Evolutionary conservation across 2,113 vertebrate species (phyloP), one percentile per base, ranked within the genome.

Genomic region (Mungos mungo): DNA sequence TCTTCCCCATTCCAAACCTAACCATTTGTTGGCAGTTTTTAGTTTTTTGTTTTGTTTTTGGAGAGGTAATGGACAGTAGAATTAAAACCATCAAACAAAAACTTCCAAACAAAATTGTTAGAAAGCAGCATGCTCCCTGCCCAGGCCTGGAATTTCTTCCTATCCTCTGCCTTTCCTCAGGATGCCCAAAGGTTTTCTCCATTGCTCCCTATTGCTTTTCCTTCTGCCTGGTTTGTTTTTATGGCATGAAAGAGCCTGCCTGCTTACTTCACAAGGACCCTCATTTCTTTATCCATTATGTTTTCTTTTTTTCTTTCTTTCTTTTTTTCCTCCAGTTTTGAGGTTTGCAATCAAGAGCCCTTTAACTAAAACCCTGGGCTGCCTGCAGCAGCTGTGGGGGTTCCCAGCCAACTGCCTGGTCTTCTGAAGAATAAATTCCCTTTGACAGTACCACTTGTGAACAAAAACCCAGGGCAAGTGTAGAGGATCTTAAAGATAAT

Each of bases 401-500:
- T 85, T 97, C 45, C 60, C 84, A 80, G 98, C 63, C 45, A n/a
- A 33, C 63, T 47, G 11, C 27, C 15, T 90, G 47, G 54, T 93
- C 76, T 89, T 88, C 84, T 96, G 57, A 98, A 76, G 79, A 96
- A 94, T 95, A 86, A 2, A 7, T 95, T 98, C 38, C 76, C n/a
- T 97, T 92, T 96, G 72, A 92, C 80, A 95, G 38, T 77, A 65
- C 65, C 79, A 83, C 91, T 98, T 92, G 60, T 47, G 35, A 97
- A 54, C 15, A 47, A 47, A 47, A 47, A 96, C 31, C 35, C 1
- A 91, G 71, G 97, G 2, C 8, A 97, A 98, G 92, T 27, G 16
- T 71, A 87, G 93, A 97, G 77, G 31, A 96, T 98, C 92, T 95
- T 97, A 57, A 69, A 79, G 76, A 96, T 95, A 92, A 94, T 88